These are phyloP conservation scores for Tinea semifulvella DNA, from an alignment of 2,888 invertebrate genomes.

Conservation along the genomic window DNA sequence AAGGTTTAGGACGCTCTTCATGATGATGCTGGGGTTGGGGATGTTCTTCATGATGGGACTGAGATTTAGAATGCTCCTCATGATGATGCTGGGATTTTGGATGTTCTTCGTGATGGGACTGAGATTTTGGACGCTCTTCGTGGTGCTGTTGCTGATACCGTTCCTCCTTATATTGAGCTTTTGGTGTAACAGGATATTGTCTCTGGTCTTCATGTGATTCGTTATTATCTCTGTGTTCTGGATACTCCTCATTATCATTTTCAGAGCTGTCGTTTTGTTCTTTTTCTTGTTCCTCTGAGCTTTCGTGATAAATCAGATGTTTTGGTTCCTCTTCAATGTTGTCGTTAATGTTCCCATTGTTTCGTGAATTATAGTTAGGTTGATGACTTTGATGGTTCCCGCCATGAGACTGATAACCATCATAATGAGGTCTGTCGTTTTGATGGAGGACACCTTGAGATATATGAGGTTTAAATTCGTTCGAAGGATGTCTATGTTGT, in stretches of 20 bases:
- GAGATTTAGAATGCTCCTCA: constrained; percentile 20
- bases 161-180: constrained; percentile 20
- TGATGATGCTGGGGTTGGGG: constrained; percentile 20
- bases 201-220: constrained; percentile 20
- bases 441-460: neutral
- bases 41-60: constrained; percentile 22
- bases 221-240: constrained; percentile 21
- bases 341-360: constrained; percentile 21
- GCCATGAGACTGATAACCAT: neutral
- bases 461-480: neutral
- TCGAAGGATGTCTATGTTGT: neutral
- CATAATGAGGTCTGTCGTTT: neutral
- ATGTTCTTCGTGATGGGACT: constrained; percentile 18
- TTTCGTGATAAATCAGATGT: constrained; percentile 27
- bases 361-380: neutral
- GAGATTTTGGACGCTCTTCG: constrained; percentile 15
- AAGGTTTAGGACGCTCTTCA: constrained; percentile 19
- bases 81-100: constrained; percentile 17
- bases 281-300: constrained; percentile 1
- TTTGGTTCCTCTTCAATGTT: constrained; percentile 33
- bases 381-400: constrained; percentile 21
- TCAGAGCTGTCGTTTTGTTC: neutral
- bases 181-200: too few relatives aligned
- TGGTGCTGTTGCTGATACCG: constrained; percentile 16
- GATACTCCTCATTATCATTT: constrained; percentile 17